phyloP scores from a whole-genome alignment of 2,888 invertebrate species.

The Nephrotoma appendiculata region DNA sequence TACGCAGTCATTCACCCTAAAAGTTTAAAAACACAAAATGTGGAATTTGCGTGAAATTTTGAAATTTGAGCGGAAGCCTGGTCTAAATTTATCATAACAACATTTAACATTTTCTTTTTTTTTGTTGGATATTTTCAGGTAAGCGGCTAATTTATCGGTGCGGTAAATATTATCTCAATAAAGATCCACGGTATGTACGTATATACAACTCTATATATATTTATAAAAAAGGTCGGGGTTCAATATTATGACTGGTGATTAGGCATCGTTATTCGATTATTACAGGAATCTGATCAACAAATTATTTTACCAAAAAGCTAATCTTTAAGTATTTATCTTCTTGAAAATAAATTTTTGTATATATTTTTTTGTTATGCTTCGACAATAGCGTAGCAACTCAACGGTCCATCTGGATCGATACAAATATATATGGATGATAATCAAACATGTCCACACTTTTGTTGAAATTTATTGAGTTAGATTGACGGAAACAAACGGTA shows the following conservation, averaged over 20 bases:
- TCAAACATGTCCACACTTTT: not conserved
- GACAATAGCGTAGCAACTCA: not conserved
- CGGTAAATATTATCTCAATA: not conserved
- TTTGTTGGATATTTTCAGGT: not conserved
- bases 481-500: not conserved
- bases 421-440: not conserved
- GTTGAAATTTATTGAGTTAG: not conserved
- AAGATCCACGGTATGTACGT: not conserved
- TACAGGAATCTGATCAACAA: not conserved
- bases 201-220: not conserved
- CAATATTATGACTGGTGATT: not conserved
- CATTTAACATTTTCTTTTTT: not conserved
- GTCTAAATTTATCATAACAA: not conserved
- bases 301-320: too few relatives aligned
- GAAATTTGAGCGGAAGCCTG: not conserved
- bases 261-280: not conserved
- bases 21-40: not conserved
- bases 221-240: not conserved
- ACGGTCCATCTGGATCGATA: not conserved
- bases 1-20: not conserved
- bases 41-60: not conserved
- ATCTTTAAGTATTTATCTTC: too few relatives aligned
- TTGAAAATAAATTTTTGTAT: not conserved
- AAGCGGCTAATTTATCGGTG: not conserved
- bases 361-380: not conserved